Percentiles rank a stretch among this genome's conserved stretches.
phyloP scores from a whole-genome alignment of 2,797 vertebrate species.

The Coluber constrictor region DNA sequence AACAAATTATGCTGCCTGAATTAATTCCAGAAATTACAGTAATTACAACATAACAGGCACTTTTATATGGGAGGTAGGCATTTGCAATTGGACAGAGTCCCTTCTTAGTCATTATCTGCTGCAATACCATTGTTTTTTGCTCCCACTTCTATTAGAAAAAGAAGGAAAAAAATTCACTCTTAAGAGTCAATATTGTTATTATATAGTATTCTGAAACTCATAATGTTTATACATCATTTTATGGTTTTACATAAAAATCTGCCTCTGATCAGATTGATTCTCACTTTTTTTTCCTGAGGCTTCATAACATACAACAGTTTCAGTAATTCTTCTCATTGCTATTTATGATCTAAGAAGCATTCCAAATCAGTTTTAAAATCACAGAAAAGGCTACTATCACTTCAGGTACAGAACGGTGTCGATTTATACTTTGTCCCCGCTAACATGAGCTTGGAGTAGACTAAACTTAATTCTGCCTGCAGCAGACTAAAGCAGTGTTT shows the following conservation, averaged over 20 bases:
- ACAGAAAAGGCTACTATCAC: not conserved
- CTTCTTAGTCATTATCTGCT: not conserved
- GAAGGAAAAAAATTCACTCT: not conserved
- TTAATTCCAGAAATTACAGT: not conserved
- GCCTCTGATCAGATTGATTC: not conserved
- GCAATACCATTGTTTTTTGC: not conserved
- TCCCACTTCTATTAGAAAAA: not conserved
- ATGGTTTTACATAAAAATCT: not conserved
- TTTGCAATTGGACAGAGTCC: not conserved
- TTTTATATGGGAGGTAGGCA: not conserved
- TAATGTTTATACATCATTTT: not conserved
- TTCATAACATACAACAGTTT: not conserved
- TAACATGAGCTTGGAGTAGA: not conserved
- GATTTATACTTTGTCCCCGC: not conserved
- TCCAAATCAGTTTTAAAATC: not conserved
- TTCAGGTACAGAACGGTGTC: not conserved
- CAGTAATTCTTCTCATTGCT: not conserved
- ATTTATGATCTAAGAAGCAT: not conserved
- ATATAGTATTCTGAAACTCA: not conserved
- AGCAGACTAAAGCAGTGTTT: not conserved
- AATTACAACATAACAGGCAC: not conserved
- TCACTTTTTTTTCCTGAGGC: not conserved
- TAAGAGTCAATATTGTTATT: not conserved
- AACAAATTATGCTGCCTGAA: not conserved
- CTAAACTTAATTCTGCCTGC: not conserved